Percentiles rank a stretch among this genome's conserved stretches.
phyloP scores from a whole-genome alignment of 2,113 vertebrate genomes.

The Struthio camelus region DNA sequence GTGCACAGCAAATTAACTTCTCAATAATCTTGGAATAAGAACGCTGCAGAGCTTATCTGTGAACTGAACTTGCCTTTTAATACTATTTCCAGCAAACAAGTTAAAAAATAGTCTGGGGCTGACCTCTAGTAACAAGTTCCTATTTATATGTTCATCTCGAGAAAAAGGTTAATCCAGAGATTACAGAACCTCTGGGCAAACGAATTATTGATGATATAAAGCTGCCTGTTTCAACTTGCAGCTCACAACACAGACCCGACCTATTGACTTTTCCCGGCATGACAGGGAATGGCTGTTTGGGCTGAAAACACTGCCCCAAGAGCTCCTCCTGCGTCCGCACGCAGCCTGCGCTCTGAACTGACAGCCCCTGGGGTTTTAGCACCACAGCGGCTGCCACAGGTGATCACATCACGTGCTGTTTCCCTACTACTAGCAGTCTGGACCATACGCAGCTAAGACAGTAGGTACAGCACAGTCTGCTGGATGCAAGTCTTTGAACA shows the following conservation, averaged over 20 bases:
- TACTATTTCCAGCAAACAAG: slow-evolving; percentile 40
- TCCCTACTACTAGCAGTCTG: neutral
- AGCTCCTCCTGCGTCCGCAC: neutral
- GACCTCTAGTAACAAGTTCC: slow-evolving; percentile 17
- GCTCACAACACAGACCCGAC: neutral
- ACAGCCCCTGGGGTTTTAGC: neutral
- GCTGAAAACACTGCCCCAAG: neutral
- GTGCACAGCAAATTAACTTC: slow-evolving; percentile 2
- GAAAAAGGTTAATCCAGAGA: slow-evolving; percentile 53
- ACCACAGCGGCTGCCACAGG: fast-evolving
- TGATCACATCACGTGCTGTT: neutral
- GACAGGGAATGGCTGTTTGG: neutral
- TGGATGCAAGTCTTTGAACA: neutral
- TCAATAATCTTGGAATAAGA: slow-evolving; percentile 13
- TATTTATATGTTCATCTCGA: slow-evolving; percentile 8
- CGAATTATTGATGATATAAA: neutral
- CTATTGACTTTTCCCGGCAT: neutral
- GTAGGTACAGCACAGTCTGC: neutral
- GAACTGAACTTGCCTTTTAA: slow-evolving; percentile 58
- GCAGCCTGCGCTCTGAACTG: neutral
- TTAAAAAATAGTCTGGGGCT: slow-evolving; percentile 43
- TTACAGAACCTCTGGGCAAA: neutral
- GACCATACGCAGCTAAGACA: neutral
- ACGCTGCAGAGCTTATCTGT: slow-evolving; percentile 23
- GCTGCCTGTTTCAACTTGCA: neutral